These are phyloP conservation scores for Euproctis similis DNA, from an alignment of 2,888 invertebrate species.

Conservation along the genomic window DNA sequence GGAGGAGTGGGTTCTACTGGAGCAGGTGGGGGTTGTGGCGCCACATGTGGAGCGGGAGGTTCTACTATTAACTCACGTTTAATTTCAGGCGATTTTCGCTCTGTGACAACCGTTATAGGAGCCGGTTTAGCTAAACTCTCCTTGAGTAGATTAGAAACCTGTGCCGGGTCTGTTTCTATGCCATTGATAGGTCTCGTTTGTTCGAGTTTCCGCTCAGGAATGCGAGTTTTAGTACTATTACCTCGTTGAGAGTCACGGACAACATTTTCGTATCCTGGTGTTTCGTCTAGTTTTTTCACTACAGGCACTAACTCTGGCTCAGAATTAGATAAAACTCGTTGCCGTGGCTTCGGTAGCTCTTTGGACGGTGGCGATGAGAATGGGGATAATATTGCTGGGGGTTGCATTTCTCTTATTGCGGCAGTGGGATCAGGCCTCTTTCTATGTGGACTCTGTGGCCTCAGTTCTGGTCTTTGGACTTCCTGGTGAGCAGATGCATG, in stretches of 20 bases:
- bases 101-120: constrained; percentile 59
- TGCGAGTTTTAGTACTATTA: constrained; percentile 40
- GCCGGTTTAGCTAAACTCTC: constrained; percentile 75
- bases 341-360: constrained; percentile 44
- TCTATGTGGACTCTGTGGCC: constrained; percentile 45
- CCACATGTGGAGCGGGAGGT: constrained; percentile 28
- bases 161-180: constrained; percentile 82
- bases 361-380: constrained; percentile 64
- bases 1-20: constrained; percentile 17
- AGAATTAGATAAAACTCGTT: constrained; percentile 56
- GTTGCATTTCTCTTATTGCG: constrained; percentile 59
- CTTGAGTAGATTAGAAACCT: constrained; percentile 82
- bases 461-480: constrained; percentile 26
- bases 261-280: constrained; percentile 77
- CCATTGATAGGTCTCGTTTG: constrained; percentile 70
- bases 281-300: constrained; percentile 78
- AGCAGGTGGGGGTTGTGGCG: constrained; percentile 13
- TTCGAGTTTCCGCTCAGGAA: constrained; percentile 55
- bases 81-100: constrained; percentile 49
- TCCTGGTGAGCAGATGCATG: constrained; percentile 22
- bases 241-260: constrained; percentile 72
- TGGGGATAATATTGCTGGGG: constrained; percentile 61
- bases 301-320: constrained; percentile 79
- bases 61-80: constrained; percentile 42
- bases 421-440: constrained; percentile 50